Evolutionary conservation across 1,140 invertebrate genomes (phyloP), one percentile per base, ranked within the genome.

Genomic region (Alviniconcha marisindica): DNA sequence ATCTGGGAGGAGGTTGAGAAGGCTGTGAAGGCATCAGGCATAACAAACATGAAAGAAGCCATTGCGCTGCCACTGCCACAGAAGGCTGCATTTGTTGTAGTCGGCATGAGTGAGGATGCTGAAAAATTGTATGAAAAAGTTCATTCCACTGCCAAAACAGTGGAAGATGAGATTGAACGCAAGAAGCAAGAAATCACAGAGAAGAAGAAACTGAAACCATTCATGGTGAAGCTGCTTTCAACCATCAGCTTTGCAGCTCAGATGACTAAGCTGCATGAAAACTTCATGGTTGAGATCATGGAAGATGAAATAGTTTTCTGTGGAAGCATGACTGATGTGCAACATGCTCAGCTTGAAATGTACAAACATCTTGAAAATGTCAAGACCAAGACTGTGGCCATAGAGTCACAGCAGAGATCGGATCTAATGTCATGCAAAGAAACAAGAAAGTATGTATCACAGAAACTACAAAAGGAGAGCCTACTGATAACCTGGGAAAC

Each of bases 111-210:
- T 40, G 77, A 81, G 48, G 36, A 42, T 36, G 83, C 81, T 31
- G 38, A 77, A n/a, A 77, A 60, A n/a, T 28, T 88, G 18, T 44
- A n/a, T 21, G 51, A 80, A n/a, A 10, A 88, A 28, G 33, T 86
- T 1, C 63, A 85, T n/a, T 18, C 73, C 31, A 83, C 83, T 1
- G 73, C 76, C 3, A 56, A 12, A 3, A 54, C 54, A 38, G 74
- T 84, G 31, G 80, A 69, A 24, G 82, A 63, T 14, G 82, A 84
- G 0, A 38, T 83, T 33, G 77, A 86, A 24, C 63, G 74, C 28
- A 86, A 86, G 48, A 85, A 85, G 44, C 33, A 86, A 36, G 83
- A 85, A 73, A 48, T 88, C 0, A 79, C 60, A 18, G 85, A 88
- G 74, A 82, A 42, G 0, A 33, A 83, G 33, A 24, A 31, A 0